These are phyloP conservation scores for Himantopus leucocephalus DNA, from an alignment of 2,113 vertebrate genomes.

Conservation along the genomic window DNA sequence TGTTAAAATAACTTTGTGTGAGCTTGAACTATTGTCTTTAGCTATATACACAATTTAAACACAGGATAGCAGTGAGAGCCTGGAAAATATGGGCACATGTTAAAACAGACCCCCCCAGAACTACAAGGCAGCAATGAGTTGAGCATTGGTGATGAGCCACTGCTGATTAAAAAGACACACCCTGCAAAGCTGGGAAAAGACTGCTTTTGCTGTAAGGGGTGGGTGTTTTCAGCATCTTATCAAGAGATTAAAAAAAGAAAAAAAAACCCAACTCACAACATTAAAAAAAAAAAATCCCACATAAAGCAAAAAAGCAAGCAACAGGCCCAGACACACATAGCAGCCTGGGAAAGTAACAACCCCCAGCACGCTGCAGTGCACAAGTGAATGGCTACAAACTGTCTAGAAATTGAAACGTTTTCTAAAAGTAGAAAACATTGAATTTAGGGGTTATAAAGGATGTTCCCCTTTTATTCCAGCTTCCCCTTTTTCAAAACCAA, in stretches of 20 bases:
- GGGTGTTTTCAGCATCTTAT: not conserved
- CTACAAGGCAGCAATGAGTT: not conserved
- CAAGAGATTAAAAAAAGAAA: not conserved
- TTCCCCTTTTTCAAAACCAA: not conserved
- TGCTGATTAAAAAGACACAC: not conserved
- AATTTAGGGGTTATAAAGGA: not conserved
- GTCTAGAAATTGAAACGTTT: not conserved
- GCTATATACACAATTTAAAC: not conserved
- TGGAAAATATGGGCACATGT: not conserved
- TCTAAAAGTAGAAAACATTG: not conserved
- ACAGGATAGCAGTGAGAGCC: accelerated
- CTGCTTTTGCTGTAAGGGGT: not conserved
- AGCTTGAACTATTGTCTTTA: not conserved
- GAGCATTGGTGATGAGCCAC: not conserved
- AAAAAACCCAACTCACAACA: not conserved
- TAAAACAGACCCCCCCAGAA: not conserved
- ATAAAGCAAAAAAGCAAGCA: not conserved
- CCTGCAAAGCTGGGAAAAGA: not conserved
- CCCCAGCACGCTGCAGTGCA: accelerated
- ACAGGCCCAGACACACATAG: not conserved
- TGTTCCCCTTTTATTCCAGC: not conserved
- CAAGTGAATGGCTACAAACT: not conserved
- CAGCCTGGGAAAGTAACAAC: not conserved
- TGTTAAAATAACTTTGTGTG: not conserved
- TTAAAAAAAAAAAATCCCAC: not conserved